A percentile compares a stretch with the other conserved stretches of the same genome.
Conservation (phyloP, 2,797 vertebrate species). For the Amblyopsis hoosieri region DNA sequence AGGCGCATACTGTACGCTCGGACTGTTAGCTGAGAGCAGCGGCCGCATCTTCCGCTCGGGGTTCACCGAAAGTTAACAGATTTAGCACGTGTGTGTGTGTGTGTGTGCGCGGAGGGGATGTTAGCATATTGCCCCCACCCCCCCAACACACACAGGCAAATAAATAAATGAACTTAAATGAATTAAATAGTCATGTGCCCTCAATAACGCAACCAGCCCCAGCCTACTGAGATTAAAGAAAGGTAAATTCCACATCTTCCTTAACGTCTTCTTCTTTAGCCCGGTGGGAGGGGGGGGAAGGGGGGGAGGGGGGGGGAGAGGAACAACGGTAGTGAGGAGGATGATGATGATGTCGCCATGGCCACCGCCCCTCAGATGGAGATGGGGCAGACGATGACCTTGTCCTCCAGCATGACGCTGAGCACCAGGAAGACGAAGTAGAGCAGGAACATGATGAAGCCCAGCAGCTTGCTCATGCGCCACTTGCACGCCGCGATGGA, state of each 20-base stretch:
- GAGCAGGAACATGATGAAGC: conserved; percentile 94
- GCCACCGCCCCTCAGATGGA: conserved; percentile 79
- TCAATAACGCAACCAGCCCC: conserved; percentile 20
- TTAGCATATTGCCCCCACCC: neutral
- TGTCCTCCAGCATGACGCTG: conserved; percentile 96
- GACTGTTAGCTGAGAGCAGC: conserved; percentile 28
- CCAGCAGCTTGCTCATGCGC: conserved; percentile 97
- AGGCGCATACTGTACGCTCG: no score
- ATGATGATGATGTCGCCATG: conserved; percentile 15
- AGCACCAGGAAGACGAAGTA: conserved; percentile 95
- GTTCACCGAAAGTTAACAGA: conserved; percentile 32
- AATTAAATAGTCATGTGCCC: conserved; percentile 23
- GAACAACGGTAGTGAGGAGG: conserved; percentile 14
- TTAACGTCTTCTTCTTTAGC: conserved; percentile 8
- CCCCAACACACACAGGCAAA: conserved; percentile 36
- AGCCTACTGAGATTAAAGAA: conserved; percentile 8
- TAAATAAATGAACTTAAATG: conserved; percentile 46
- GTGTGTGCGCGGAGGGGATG: conserved; percentile 3
- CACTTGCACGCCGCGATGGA: conserved; percentile 97
- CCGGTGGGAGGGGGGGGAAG: conserved; percentile 16
- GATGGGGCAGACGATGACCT: conserved; percentile 88
- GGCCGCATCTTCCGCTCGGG: conserved; percentile 29
- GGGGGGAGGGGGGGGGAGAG: conserved; percentile 23
- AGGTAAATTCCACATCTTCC: conserved; percentile 12
- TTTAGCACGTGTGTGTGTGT: no score